Base-by-base conservation (phyloP, 2,797 vertebrate species). In the Lindbergichthys nudifrons region DNA sequence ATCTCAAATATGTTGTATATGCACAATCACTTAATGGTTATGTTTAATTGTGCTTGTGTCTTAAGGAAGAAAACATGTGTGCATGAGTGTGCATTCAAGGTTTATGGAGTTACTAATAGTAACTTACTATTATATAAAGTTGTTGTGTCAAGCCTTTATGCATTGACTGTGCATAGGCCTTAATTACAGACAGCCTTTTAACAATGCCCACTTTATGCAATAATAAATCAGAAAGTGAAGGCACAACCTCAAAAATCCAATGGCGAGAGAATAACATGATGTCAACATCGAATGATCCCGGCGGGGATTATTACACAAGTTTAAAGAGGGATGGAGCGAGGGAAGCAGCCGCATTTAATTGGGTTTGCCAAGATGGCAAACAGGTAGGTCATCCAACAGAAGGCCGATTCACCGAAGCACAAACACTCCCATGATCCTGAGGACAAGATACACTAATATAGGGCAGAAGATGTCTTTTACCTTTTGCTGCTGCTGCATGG, bases 221-320 rank as follows among this genome's bases (percentile, higher is more conserved):
- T 13, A 30, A 21, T 9, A 30, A 15, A 16, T 13, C 1, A 66
- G 72, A 47, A 42, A 47, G 19, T n/a, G 11, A 39, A 48, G 10
- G 18, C 50, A 45, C 42, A 19, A 14, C n/a, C 32, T 19, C 8
- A 58, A 58, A 65, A 14, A 4, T 45, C 15, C 18, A 18, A n/a
- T 32, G 19, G n/a, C 36, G 50, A 26, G 45, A 39, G 3, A 47
- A 58, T 30, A 3, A 46, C 39, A 19, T 18, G 46, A 16, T 10
- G 11, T n/a, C 15, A 39, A 54, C 5, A 39, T 51, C 6, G 54
- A 63, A 67, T 56, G 32, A 56, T 42, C 15, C n/a, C 21, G 12
- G 23, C 26, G 12, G 23, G 58, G 39, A 69, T 65, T 23, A 45
- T 89, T 81, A 80, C 69, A 82, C 77, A 87, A 89, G 52, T 52